Conservation (phyloP, 2,113 vertebrate genomes). For the Upupa epops region DNA sequence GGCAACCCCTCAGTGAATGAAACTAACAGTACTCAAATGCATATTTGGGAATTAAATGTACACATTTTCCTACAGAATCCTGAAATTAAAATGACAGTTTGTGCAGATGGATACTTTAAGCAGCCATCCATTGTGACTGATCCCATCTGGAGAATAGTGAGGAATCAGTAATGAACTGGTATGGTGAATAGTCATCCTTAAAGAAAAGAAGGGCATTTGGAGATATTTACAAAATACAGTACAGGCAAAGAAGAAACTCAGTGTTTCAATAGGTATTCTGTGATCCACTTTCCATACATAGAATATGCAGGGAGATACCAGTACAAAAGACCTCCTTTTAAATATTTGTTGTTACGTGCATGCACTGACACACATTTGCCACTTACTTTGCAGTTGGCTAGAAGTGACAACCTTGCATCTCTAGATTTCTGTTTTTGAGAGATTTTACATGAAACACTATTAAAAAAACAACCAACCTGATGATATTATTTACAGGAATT, state of each 20-base stretch:
- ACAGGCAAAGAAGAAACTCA: neutral
- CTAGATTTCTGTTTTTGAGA: neutral
- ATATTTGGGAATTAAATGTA: conserved; percentile 26
- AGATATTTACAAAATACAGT: neutral
- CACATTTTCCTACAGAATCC: conserved; percentile 7
- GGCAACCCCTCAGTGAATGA: neutral
- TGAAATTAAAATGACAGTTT: conserved; percentile 39
- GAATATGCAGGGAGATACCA: neutral
- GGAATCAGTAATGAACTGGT: neutral
- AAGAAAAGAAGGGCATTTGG: neutral
- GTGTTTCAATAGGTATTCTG: neutral
- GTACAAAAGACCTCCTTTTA: neutral
- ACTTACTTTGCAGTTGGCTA: neutral
- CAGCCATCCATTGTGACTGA: neutral
- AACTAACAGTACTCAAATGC: conserved; percentile 24
- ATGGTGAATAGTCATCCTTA: neutral
- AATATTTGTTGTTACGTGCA: neutral
- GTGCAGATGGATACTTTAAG: neutral
- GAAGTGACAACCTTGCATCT: neutral
- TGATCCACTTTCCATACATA: neutral
- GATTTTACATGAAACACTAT: neutral
- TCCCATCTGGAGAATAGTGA: neutral
- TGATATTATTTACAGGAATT: neutral
- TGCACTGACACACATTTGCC: neutral
- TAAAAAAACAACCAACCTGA: neutral